Base-by-base conservation (phyloP, 2,888 invertebrate species). In the Eilema caniola region DNA sequence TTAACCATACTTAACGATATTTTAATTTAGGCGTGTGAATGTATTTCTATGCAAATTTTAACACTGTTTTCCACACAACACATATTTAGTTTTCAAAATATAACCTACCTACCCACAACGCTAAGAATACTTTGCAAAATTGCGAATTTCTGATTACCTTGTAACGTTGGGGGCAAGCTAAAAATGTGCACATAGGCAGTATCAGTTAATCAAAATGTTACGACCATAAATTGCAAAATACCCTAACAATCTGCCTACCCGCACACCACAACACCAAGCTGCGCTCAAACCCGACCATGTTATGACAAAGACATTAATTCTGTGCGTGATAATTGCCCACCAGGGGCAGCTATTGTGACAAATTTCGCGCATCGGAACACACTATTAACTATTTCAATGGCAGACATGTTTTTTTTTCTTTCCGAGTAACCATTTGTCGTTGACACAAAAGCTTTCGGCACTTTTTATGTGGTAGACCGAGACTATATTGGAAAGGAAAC, bases 271-370 rank as follows among this genome's bases (percentile, higher is more conserved):
- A 59, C 65, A 53, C 53, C 47, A 70, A 65, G 64, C 41, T 68
- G 68, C 31, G 47, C 7, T 62, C 62, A 67, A 67, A 69, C 74
- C 74, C 53, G 62, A 47, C 69, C 31, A 80, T 90, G 83, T 93
- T 92, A 74, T 92, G 90, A 93, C 93, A 93, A 94, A 91, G 90
- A 91, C 90, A 81, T 87, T 90, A 93, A 92, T 91, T 90, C 88
- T 85, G 81, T 90, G 93, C 92, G 93, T 91, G 93, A 93, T 93
- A 93, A 94, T 93, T 92, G 92, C 88, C 86, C 85, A 83, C 81
- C 81, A 70, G 88, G 88, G 86, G 83, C 78, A 69, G 73, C 88
- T 81, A 86, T 94, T 94, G 94, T 94, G 89, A 90, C 89, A 89
- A 89, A 93, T 94, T 92, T 92, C 88, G 85, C 93, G 94, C 92